These are phyloP conservation scores for Stenichneumon culpator DNA, from an alignment of 2,888 invertebrate species.

Conservation along the genomic window DNA sequence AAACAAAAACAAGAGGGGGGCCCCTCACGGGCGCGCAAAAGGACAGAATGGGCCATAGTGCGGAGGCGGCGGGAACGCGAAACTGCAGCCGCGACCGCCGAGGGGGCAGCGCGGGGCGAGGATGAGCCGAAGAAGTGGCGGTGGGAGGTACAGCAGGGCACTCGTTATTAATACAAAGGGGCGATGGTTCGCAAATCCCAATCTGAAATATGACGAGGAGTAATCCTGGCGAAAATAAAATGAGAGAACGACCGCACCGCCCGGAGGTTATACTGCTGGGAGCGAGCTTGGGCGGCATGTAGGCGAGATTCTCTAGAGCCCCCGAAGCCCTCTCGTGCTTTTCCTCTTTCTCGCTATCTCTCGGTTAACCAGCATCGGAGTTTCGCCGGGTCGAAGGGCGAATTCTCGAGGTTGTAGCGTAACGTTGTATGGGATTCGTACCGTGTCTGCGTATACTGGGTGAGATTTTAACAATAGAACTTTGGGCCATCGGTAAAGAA, in stretches of 20 bases:
- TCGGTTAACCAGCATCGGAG: constrained; percentile 43
- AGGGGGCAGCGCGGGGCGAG: constrained; percentile 18
- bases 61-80: constrained; percentile 29
- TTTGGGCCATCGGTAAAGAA: constrained; percentile 16
- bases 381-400: constrained; percentile 50
- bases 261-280: constrained; percentile 48
- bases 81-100: constrained; percentile 37
- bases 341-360: constrained; percentile 65
- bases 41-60: constrained; percentile 70
- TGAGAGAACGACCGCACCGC: constrained; percentile 68
- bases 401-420: constrained; percentile 40
- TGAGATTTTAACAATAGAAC: constrained; percentile 31
- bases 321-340: constrained; percentile 64
- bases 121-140: constrained; percentile 63
- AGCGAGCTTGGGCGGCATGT: constrained; percentile 49
- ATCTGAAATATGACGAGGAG: constrained; percentile 83
- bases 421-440: constrained; percentile 27
- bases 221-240: constrained; percentile 81
- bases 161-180: constrained; percentile 82
- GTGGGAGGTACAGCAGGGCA: constrained; percentile 67
- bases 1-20: constrained; percentile 78
- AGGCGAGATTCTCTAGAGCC: constrained; percentile 45
- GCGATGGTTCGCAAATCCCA: constrained; percentile 82
- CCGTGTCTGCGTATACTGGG: constrained; percentile 2
- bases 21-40: constrained; percentile 50